Evolutionary conservation across 2,888 invertebrate genomes (phyloP).

Genomic region (Pantelozetes paolii): DNA sequence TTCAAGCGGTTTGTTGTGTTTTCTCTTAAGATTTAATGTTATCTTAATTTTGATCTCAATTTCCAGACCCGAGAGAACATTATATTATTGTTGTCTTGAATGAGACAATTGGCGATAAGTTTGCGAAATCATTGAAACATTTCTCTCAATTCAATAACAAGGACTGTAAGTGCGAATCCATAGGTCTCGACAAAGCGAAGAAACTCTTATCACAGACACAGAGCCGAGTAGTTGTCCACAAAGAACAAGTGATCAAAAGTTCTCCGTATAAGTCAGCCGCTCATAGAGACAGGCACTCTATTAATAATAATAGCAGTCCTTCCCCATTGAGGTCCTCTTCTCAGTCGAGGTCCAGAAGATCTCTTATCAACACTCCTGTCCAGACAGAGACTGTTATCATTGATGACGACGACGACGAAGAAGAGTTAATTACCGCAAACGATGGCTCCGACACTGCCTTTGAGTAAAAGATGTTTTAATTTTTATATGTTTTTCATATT

Average conservation of each 20-base stretch:
- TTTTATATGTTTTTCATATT: neutral
- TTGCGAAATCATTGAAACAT: neutral
- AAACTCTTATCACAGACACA: no score
- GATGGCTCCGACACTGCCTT: neutral
- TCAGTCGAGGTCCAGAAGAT: neutral
- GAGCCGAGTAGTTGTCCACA: no score
- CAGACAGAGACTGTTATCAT: slow-evolving; percentile 26
- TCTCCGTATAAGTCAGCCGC: no score
- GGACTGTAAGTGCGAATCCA: no score
- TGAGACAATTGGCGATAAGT: no score
- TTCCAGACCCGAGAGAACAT: neutral
- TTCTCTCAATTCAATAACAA: neutral
- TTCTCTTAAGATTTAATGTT: no score
- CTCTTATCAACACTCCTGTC: neutral
- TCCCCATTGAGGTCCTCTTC: no score
- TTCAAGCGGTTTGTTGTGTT: neutral
- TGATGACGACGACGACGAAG: slow-evolving; percentile 39
- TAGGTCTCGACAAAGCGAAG: neutral
- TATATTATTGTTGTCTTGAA: neutral
- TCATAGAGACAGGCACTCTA: no score
- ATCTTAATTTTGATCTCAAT: no score
- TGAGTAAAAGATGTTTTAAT: neutral
- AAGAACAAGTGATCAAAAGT: no score
- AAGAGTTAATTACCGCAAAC: neutral
- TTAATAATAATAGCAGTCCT: neutral